phyloP scores from a whole-genome alignment of 2,888 invertebrate species.

The Sthenelais limicola region DNA sequence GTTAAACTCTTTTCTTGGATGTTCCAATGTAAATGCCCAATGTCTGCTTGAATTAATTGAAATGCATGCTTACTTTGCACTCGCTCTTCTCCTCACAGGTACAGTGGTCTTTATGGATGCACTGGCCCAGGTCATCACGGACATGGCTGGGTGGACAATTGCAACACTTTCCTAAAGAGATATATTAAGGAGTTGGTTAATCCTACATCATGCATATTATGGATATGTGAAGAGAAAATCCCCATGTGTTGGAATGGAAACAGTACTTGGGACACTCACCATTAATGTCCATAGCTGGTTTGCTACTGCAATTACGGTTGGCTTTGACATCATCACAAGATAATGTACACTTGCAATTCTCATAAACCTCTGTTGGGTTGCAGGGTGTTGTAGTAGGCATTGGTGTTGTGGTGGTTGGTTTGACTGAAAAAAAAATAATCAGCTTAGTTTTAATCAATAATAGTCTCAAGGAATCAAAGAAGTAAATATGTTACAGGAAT shows the following conservation, averaged over 20 bases:
- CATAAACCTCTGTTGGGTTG: slow-evolving; percentile 1
- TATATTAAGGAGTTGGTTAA: neutral
- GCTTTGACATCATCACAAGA: slow-evolving; percentile 13
- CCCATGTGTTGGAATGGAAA: too few species aligned
- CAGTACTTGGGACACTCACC: neutral
- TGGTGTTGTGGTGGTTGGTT: neutral
- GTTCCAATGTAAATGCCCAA: neutral
- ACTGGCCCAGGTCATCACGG: slow-evolving; percentile 20
- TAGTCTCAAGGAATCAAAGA: too few species aligned
- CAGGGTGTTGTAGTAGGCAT: neutral
- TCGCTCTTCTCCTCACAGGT: slow-evolving; percentile 35
- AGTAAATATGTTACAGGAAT: too few species aligned
- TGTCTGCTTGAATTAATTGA: neutral
- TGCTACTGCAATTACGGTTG: neutral
- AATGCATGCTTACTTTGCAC: slow-evolving; percentile 4
- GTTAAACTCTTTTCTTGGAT: too few species aligned
- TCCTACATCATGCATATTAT: too few species aligned
- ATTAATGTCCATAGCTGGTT: neutral
- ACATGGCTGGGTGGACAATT: slow-evolving; percentile 41
- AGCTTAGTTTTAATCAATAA: too few species aligned
- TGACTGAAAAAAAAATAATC: too few species aligned
- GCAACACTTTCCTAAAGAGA: slow-evolving; percentile 41
- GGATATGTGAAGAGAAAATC: too few species aligned
- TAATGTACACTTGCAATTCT: slow-evolving; percentile 14
- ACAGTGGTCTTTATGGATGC: slow-evolving; percentile 38